Percentiles rank a stretch among this genome's conserved stretches.
phyloP scores from a whole-genome alignment of 2,888 invertebrate genomes.

The Cryptus armator region DNA sequence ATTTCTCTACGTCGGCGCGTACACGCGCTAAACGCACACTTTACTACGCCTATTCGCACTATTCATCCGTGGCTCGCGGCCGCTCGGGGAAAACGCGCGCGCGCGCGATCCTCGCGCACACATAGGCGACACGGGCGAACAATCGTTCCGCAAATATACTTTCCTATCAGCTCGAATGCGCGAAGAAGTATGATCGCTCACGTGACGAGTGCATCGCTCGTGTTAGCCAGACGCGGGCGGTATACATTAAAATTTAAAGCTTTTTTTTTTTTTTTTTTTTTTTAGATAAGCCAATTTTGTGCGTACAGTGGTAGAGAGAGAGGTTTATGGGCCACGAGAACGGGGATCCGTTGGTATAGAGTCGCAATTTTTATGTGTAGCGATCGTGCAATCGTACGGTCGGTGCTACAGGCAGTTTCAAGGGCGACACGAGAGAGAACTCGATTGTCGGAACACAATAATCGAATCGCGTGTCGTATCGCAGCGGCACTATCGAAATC shows the following conservation, averaged over 20 bases:
- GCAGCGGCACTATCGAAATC: slow-evolving; percentile 70
- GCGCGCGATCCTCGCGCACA: not conserved
- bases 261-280: not conserved
- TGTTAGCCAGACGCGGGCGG: not conserved
- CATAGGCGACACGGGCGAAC: slow-evolving; percentile 29
- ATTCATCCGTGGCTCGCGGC: not conserved
- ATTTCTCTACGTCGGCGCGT: slow-evolving; percentile 56
- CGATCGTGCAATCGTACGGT: not conserved
- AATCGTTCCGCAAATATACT: slow-evolving; percentile 64
- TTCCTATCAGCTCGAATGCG: slow-evolving; percentile 58
- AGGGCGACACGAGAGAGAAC: slow-evolving; percentile 63
- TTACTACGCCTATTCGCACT: slow-evolving; percentile 3
- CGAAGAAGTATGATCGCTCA: slow-evolving; percentile 20
- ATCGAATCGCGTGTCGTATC: slow-evolving; percentile 70
- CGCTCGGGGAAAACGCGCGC: no score
- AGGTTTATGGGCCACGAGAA: not conserved
- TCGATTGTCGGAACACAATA: slow-evolving; percentile 55
- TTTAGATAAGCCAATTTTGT: slow-evolving; percentile 45
- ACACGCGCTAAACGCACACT: slow-evolving; percentile 68
- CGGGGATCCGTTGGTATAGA: no score
- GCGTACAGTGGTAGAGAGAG: slow-evolving; percentile 7
- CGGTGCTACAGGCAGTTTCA: slow-evolving; percentile 24
- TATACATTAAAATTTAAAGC: slow-evolving; percentile 6
- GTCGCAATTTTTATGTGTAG: not conserved
- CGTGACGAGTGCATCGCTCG: slow-evolving; percentile 47